Evolutionary conservation across 2,888 invertebrate genomes (phyloP).

Genomic region (Oxyscelio sp.): DNA sequence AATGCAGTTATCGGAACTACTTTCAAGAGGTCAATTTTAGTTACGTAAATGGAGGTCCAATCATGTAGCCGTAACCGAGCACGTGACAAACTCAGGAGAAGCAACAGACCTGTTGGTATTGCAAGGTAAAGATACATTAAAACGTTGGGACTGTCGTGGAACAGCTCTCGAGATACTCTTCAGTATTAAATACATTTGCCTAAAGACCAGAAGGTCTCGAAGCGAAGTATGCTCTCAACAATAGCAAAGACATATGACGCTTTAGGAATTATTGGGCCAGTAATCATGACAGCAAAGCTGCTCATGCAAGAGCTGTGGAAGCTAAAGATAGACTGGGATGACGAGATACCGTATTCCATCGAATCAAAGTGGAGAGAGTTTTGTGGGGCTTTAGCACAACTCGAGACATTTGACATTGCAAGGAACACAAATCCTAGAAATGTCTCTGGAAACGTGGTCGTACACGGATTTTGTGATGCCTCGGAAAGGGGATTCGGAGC

Average conservation of each 20-base stretch:
- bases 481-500: constrained; percentile 76
- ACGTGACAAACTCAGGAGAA: background rate
- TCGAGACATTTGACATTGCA: constrained; percentile 3
- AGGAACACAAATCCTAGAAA: constrained; percentile 18
- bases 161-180: constrained; percentile 36
- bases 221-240: constrained; percentile 49
- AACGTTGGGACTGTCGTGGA: constrained; percentile 62
- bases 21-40: constrained; percentile 28
- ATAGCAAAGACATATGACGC: constrained; percentile 69
- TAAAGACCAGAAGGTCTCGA: constrained; percentile 1
- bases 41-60: constrained; percentile 48
- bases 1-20: background rate
- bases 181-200: constrained; percentile 39
- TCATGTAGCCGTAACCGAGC: background rate
- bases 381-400: background rate
- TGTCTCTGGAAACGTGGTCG: background rate
- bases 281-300: constrained; percentile 57
- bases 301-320: constrained; percentile 57
- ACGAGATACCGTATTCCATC: background rate
- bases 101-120: constrained; percentile 26
- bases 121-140: constrained; percentile 34
- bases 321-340: constrained; percentile 26
- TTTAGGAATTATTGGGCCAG: constrained; percentile 48
- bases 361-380: background rate
- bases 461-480: constrained; percentile 77